phyloP scores from a whole-genome alignment of 1,140 invertebrate species.

The Carposina sasakii region DNA sequence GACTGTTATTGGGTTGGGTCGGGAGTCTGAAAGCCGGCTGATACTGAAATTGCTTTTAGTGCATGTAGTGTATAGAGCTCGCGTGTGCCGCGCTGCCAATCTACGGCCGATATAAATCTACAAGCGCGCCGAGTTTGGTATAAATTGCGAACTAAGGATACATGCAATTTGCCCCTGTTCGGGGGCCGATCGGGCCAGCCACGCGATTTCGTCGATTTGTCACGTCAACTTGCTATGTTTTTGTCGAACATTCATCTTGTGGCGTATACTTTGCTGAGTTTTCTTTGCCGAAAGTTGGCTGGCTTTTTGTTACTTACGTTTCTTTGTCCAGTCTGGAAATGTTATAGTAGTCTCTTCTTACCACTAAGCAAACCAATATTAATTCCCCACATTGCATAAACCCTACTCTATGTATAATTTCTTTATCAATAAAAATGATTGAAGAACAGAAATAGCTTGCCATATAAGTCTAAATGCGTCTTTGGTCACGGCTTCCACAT shows the following conservation, averaged over 20 bases:
- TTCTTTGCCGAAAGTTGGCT: no score
- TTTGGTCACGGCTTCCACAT: no score
- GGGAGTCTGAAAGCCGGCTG: constrained; percentile 27
- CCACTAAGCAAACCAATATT: no score
- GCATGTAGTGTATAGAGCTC: constrained; percentile 30
- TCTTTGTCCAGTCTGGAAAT: no score
- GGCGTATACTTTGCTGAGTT: no score
- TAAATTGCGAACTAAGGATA: constrained; percentile 57
- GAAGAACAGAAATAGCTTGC: no score
- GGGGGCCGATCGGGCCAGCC: constrained; percentile 14
- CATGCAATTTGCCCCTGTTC: constrained; percentile 32
- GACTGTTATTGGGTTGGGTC: constrained; percentile 32
- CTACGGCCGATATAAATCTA: constrained; percentile 58
- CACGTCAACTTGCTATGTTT: constrained; percentile 39
- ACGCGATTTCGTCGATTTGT: constrained; percentile 43
- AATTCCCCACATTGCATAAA: no score
- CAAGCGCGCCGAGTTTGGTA: constrained; percentile 47
- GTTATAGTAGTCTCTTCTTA: no score
- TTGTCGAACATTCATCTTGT: constrained; percentile 14
- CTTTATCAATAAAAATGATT: no score
- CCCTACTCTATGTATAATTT: no score
- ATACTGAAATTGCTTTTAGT: constrained; percentile 50
- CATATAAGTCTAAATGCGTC: no score
- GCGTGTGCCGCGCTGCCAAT: constrained; percentile 46
- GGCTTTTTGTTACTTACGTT: no score